These are phyloP conservation scores for Drosophila simulans DNA, from an alignment of 1,140 invertebrate genomes.

Conservation along the genomic window DNA sequence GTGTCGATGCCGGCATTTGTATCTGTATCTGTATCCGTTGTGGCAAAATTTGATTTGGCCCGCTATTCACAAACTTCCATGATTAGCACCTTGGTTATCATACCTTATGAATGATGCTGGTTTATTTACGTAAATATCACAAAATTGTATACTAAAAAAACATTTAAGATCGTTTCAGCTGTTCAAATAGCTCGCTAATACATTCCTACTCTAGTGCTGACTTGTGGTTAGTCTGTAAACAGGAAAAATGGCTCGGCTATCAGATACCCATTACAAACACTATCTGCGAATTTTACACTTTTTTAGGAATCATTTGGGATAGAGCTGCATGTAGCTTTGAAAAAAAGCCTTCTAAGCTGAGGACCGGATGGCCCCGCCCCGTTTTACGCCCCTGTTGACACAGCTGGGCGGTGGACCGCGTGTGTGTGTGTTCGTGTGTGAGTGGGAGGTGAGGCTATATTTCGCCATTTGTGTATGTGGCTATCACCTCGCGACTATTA, in stretches of 20 bases:
- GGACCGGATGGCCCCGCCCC: constrained; percentile 4
- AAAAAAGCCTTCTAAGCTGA: constrained; percentile 22
- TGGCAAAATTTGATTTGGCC: constrained; percentile 17
- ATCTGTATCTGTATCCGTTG: constrained; percentile 10
- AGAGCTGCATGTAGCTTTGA: background rate
- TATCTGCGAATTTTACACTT: no score
- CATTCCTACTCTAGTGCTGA: no score
- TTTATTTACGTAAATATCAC: no score
- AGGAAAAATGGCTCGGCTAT: no score
- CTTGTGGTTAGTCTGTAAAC: no score
- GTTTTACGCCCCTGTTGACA: constrained; percentile 53
- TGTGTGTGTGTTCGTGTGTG: background rate
- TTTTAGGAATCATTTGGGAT: no score
- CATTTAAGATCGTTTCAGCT: no score
- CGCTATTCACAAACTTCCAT: constrained; percentile 15
- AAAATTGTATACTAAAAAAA: no score
- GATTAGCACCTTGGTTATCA: background rate
- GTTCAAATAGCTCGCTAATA: no score
- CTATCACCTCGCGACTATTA: constrained; percentile 53
- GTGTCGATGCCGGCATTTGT: constrained; percentile 1
- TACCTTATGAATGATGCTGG: no score
- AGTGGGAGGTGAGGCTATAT: constrained; percentile 24
- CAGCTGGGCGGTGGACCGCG: constrained; percentile 47
- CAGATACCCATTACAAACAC: no score
- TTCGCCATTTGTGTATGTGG: background rate